Conservation (phyloP, 2,797 vertebrate genomes). For the Tenualosa ilisha region DNA sequence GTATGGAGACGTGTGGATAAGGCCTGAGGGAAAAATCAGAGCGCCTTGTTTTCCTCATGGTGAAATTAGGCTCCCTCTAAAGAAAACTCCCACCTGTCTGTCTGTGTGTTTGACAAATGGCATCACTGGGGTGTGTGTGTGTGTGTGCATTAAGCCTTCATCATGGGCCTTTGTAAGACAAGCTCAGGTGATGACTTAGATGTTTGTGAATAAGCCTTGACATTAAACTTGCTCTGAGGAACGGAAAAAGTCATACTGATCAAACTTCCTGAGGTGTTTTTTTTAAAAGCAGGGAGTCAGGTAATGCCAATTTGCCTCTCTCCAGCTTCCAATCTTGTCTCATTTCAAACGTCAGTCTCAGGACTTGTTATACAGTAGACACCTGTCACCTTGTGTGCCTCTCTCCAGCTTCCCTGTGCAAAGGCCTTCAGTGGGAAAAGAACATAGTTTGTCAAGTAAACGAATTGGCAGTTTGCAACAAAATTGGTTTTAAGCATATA, state of each 20-base stretch:
- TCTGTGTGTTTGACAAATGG: slow-evolving; percentile 5
- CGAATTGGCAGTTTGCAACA: not conserved
- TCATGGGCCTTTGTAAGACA: not conserved
- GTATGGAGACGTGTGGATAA: slow-evolving; percentile 30
- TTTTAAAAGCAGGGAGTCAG: not conserved
- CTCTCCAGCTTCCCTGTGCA: not conserved
- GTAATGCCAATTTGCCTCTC: not conserved
- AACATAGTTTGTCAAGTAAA: not conserved
- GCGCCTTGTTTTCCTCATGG: not conserved
- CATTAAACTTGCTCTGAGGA: not conserved
- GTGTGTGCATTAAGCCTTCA: not conserved
- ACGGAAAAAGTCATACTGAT: not conserved
- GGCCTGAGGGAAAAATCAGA: slow-evolving; percentile 43
- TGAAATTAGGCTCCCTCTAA: not conserved
- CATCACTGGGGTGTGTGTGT: not conserved
- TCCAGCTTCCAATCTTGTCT: not conserved
- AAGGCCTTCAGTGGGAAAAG: not conserved
- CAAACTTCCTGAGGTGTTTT: not conserved
- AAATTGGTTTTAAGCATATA: not conserved
- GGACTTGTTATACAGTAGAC: not conserved
- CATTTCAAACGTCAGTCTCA: not conserved
- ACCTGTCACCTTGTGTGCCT: not conserved
- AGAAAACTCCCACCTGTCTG: slow-evolving; percentile 4
- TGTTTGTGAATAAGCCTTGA: not conserved
- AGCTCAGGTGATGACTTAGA: not conserved